A percentile compares a stretch with the other conserved stretches of the same genome.
Conservation (phyloP, 2,113 vertebrate species). For the Xerus inauris region DNA sequence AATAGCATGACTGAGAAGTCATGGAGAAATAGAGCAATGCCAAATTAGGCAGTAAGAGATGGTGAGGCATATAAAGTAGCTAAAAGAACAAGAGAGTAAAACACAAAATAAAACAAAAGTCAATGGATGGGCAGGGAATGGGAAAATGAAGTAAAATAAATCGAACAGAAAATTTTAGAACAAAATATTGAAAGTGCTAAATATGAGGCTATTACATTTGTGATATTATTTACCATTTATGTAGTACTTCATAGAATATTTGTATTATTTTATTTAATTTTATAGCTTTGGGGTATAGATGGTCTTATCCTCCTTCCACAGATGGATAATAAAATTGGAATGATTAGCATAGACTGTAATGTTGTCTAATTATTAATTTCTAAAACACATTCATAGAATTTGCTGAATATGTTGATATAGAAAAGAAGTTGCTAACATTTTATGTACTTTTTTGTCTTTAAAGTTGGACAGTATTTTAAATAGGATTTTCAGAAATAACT, state of each 20-base stretch:
- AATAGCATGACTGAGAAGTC: neutral
- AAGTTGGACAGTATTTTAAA: neutral
- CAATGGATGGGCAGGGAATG: neutral
- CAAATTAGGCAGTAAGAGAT: conserved; percentile 22
- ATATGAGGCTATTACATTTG: neutral
- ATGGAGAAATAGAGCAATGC: neutral
- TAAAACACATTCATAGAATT: neutral
- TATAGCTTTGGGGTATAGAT: neutral
- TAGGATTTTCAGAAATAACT: neutral
- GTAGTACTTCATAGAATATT: neutral
- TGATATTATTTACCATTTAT: neutral
- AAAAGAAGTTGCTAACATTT: neutral
- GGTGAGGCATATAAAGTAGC: neutral
- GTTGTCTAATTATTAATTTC: neutral
- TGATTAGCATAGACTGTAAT: neutral
- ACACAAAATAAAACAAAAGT: neutral
- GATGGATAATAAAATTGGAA: neutral
- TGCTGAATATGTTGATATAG: neutral
- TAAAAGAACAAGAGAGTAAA: neutral
- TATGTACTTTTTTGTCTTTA: neutral
- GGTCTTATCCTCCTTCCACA: neutral
- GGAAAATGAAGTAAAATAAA: neutral
- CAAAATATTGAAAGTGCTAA: neutral
- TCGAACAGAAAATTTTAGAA: neutral
- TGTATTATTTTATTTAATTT: neutral